Evolutionary conservation across 2,888 invertebrate genomes (phyloP).

Genomic region (Eristalis tenax): DNA sequence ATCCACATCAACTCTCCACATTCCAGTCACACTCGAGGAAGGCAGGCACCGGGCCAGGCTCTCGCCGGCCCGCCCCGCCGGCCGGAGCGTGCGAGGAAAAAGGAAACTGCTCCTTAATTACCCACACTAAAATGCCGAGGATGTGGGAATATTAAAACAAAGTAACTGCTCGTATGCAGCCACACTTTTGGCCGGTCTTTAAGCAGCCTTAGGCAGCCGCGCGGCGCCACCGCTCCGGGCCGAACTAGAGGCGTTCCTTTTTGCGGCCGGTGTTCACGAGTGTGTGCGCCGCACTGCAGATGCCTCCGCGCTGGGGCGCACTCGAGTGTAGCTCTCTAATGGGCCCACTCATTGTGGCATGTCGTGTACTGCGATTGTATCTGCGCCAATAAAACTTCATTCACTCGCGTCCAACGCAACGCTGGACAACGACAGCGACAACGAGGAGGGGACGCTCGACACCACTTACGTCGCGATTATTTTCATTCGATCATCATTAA

Average conservation of each 20-base stretch:
- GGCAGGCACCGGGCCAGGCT: neutral
- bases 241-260: constrained; percentile 1
- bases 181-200: constrained; percentile 6
- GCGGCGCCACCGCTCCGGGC: constrained; percentile 20
- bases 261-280: neutral
- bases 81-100: neutral
- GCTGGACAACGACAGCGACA: neutral
- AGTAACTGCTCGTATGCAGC: constrained; percentile 25
- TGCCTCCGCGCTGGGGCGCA: constrained; percentile 1
- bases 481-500: constrained; percentile 62
- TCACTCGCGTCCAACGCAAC: neutral
- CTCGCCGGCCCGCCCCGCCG: neutral
- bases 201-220: neutral
- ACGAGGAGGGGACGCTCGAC: constrained; percentile 38
- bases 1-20: constrained; percentile 2
- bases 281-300: neutral
- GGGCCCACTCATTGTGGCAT: constrained; percentile 19
- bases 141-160: constrained; percentile 53
- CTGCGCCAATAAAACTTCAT: constrained; percentile 37
- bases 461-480: constrained; percentile 58
- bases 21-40: constrained; percentile 16
- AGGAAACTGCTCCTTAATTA: constrained; percentile 44
- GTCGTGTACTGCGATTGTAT: constrained; percentile 43
- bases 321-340: constrained; percentile 1
- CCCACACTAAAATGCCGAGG: constrained; percentile 45